Evolutionary conservation across 2,113 vertebrate genomes (phyloP).

Genomic region (Ophthalmolycus amberensis): DNA sequence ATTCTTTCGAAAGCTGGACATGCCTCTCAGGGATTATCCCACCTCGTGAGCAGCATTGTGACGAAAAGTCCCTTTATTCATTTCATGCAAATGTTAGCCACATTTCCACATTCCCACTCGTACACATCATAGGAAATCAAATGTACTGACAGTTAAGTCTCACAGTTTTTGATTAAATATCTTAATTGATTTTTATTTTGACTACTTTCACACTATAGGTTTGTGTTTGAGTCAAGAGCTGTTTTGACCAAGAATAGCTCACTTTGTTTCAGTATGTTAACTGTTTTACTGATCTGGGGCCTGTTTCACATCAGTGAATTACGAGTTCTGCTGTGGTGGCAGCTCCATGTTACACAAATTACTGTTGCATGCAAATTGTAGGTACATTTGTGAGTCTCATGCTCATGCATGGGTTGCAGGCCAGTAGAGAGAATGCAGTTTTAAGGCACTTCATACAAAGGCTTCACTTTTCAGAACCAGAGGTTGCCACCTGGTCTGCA

Average conservation of each 20-base stretch:
- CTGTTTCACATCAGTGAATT: background rate
- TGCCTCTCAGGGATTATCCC: conserved; percentile 56
- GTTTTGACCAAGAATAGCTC: background rate
- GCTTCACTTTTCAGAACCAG: too few relatives aligned
- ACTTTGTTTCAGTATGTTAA: background rate
- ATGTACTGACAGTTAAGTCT: background rate
- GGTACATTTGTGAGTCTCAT: background rate
- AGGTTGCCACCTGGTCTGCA: background rate
- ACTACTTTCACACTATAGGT: background rate
- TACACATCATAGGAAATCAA: background rate
- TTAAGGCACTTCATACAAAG: background rate
- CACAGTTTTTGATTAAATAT: background rate
- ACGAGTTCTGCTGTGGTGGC: background rate
- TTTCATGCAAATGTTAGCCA: conserved; percentile 30
- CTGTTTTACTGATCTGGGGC: background rate
- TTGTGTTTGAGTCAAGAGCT: background rate
- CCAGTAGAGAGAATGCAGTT: background rate
- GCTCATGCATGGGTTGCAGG: background rate
- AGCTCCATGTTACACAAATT: background rate
- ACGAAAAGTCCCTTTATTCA: conserved; percentile 39
- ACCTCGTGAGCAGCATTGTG: conserved; percentile 49
- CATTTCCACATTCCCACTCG: conserved; percentile 10
- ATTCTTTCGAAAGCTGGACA: conserved; percentile 46
- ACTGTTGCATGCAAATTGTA: conserved; percentile 1
- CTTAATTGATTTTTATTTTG: background rate